Evolutionary conservation across 1,140 invertebrate genomes (phyloP), one percentile per base, ranked within the genome.

Genomic region (Ditylenchus dipsaci): DNA sequence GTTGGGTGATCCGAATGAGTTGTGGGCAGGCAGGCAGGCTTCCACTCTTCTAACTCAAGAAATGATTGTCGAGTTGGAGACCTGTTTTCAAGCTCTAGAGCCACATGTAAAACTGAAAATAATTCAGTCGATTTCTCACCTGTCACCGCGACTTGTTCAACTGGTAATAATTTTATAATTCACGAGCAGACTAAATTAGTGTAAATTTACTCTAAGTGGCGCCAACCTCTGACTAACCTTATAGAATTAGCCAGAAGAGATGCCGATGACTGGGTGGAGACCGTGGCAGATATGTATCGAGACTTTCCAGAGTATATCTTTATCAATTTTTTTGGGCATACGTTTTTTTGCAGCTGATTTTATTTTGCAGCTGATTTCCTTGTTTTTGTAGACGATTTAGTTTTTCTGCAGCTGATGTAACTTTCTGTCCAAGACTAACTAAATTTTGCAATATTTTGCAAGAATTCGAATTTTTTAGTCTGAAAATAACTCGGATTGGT

Each of bases 41-140:
- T 49, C 76, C 29, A 56, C 62, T 21, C 43, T 76, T 5, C 47
- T 76, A 23, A 62, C 76, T n/a, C 33, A 38, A 19, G 75, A 76
- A n/a, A 78, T 76, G 38, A 56, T 76, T n/a, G 65, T 60, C 21
- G 75, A 76, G 63, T 56, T 76, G 42, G 75, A 68, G 23, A 72
- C 67, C 5, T 76, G 75, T 42, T 76, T 78, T 49, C 76, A 71
- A 47, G 74, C 47, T 19, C 57, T 76, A 11, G 76, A 76, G 47
- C 58, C 73, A 17, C 72, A 77, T 42, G 71, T 78, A 26, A 76
- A 76, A 30, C 56, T 76, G 26, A 77, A 78, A 64, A 76, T 76
- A 42, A 78, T 76, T 42, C 73, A 76, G 43, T 58, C 75, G 15
- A 75, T 76, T 23, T 63, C 77, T n/a, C 76, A 78, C 53, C 21